phyloP scores from a whole-genome alignment of 2,888 invertebrate genomes.

The Morinoia aosen region DNA sequence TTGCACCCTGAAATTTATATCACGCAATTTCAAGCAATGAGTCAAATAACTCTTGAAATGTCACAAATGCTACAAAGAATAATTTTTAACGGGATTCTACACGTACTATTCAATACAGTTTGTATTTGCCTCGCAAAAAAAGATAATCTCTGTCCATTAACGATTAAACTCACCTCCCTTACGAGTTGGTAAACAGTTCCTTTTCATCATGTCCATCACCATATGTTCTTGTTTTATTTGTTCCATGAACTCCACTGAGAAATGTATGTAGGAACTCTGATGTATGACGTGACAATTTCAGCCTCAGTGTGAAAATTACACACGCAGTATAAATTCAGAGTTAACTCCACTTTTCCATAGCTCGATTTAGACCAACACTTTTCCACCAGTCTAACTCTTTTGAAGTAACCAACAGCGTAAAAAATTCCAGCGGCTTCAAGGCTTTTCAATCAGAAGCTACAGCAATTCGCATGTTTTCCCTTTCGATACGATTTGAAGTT shows the following conservation, averaged over 20 bases:
- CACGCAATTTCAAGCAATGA: background rate
- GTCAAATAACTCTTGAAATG: too few relatives aligned
- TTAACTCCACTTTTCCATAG: background rate
- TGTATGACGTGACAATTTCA: too few relatives aligned
- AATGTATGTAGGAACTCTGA: too few relatives aligned
- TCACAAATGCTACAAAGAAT: too few relatives aligned
- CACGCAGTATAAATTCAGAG: background rate
- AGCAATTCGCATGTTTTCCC: background rate
- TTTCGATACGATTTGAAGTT: background rate
- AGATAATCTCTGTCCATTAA: background rate
- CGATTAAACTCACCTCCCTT: background rate
- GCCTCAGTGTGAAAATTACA: too few relatives aligned
- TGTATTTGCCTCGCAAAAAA: too few relatives aligned
- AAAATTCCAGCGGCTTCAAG: background rate
- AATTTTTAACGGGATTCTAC: too few relatives aligned
- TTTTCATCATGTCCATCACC: background rate
- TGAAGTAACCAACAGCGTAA: background rate
- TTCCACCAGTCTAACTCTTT: background rate
- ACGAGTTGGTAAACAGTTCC: background rate
- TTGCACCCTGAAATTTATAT: background rate
- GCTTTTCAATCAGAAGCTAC: background rate
- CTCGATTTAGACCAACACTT: background rate
- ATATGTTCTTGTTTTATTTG: background rate
- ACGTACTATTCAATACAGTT: too few relatives aligned
- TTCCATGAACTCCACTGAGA: background rate